These are phyloP conservation scores for Camptogramma bilineatum DNA, from an alignment of 2,888 invertebrate genomes.

Conservation along the genomic window DNA sequence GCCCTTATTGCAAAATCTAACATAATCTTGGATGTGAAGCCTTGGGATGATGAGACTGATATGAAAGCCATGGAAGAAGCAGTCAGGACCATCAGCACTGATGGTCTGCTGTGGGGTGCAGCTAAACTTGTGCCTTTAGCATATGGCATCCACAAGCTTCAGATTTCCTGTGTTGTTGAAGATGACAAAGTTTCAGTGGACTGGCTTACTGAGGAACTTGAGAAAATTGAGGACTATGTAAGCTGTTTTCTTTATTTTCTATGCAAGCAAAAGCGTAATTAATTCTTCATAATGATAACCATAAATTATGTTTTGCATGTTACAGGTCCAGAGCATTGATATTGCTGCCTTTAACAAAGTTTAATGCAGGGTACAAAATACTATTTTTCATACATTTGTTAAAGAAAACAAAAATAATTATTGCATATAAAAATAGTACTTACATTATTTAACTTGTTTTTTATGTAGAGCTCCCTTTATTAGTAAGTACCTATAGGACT, in stretches of 20 bases:
- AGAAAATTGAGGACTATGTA: slow-evolving; percentile 93
- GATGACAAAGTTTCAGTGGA: slow-evolving; percentile 98
- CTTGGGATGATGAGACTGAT: slow-evolving; percentile 97
- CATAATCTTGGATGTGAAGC: slow-evolving; percentile 97
- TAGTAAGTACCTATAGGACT: too few species aligned
- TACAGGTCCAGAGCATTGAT: slow-evolving; percentile 94
- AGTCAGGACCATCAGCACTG: slow-evolving; percentile 91
- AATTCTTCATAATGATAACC: too few species aligned
- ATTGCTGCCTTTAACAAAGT: slow-evolving; percentile 98
- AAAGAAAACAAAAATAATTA: slow-evolving; percentile 20
- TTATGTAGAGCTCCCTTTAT: too few species aligned
- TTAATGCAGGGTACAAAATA: slow-evolving; percentile 61
- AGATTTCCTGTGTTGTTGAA: slow-evolving; percentile 96
- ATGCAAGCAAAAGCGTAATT: neutral
- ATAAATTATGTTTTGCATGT: slow-evolving; percentile 43
- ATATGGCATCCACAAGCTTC: slow-evolving; percentile 96
- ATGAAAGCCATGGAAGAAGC: slow-evolving; percentile 93
- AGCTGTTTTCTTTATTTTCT: slow-evolving; percentile 55
- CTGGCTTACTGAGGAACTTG: slow-evolving; percentile 94
- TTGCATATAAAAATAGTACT: slow-evolving; percentile 7
- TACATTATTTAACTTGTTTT: neutral
- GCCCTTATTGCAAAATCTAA: slow-evolving; percentile 96
- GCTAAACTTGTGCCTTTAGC: slow-evolving; percentile 96
- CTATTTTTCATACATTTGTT: slow-evolving; percentile 27
- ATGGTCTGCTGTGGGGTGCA: slow-evolving; percentile 97